Evolutionary conservation across 2,888 invertebrate genomes (phyloP).

Genomic region (Tinea pellionella): DNA sequence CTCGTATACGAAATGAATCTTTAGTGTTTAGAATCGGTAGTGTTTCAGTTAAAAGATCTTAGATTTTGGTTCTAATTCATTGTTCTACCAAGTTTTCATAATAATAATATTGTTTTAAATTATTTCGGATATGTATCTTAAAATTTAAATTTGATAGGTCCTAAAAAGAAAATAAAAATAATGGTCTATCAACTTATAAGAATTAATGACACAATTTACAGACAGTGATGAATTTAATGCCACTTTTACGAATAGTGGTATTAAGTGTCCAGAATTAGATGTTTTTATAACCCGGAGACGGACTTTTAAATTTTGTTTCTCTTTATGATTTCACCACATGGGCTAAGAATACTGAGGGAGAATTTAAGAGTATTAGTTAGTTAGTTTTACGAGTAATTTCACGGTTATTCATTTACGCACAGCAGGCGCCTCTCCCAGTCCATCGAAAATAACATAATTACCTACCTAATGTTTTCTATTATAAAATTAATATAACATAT

Average conservation of each 20-base stretch:
- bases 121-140: too few relatives aligned
- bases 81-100: too few relatives aligned
- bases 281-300: slow-evolving; percentile 5
- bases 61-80: too few relatives aligned
- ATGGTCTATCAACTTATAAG: neutral
- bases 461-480: too few relatives aligned
- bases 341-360: slow-evolving; percentile 26
- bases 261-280: slow-evolving; percentile 14
- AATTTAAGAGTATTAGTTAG: slow-evolving; percentile 50
- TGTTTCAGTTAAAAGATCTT: too few relatives aligned
- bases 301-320: slow-evolving; percentile 19
- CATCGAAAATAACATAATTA: neutral
- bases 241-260: slow-evolving; percentile 4
- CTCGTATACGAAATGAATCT: too few relatives aligned
- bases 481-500: too few relatives aligned
- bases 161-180: neutral
- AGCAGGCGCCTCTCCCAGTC: slow-evolving; percentile 30
- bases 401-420: slow-evolving; percentile 53
- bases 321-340: slow-evolving; percentile 55
- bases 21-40: too few relatives aligned
- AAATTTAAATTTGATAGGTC: neutral
- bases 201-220: too few relatives aligned
- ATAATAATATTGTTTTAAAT: too few relatives aligned
- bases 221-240: slow-evolving; percentile 4
- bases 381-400: slow-evolving; percentile 63